Percentiles rank a stretch among this genome's conserved stretches.
These are phyloP conservation scores for Drosophila koepferae DNA, from an alignment of 2,888 invertebrate genomes.

Conservation along the genomic window DNA sequence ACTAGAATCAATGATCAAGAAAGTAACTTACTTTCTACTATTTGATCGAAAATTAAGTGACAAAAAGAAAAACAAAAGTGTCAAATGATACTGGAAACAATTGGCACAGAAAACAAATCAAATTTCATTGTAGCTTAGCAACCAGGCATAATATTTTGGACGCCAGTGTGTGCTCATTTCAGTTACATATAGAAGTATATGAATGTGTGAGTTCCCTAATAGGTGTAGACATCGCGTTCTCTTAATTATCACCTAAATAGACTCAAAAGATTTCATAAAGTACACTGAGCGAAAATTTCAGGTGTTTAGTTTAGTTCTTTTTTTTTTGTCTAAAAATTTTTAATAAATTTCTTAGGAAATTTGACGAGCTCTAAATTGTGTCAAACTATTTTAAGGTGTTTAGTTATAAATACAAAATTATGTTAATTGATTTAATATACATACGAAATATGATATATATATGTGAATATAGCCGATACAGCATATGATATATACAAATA, in stretches of 20 bases:
- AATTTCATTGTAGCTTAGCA: background rate
- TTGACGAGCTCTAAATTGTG: background rate
- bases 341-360: background rate
- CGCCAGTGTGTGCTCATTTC: slow-evolving; percentile 49
- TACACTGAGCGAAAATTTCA: slow-evolving; percentile 22
- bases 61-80: slow-evolving; percentile 61
- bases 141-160: slow-evolving; percentile 29
- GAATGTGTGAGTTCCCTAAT: slow-evolving; percentile 37
- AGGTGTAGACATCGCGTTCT: slow-evolving; percentile 55
- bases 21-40: slow-evolving; percentile 57
- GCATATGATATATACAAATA: background rate
- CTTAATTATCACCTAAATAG: slow-evolving; percentile 62
- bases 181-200: background rate
- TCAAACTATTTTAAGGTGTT: background rate
- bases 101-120: slow-evolving; percentile 27
- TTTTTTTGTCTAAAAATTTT: background rate
- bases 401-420: background rate
- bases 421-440: background rate
- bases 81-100: slow-evolving; percentile 26
- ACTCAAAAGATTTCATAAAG: background rate
- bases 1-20: slow-evolving; percentile 40
- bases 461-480: background rate
- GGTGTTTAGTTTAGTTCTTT: background rate
- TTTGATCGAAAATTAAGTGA: slow-evolving; percentile 25
- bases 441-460: background rate